Conservation (phyloP, 2,113 vertebrate genomes). For the Phalacrocorax pelagicus region DNA sequence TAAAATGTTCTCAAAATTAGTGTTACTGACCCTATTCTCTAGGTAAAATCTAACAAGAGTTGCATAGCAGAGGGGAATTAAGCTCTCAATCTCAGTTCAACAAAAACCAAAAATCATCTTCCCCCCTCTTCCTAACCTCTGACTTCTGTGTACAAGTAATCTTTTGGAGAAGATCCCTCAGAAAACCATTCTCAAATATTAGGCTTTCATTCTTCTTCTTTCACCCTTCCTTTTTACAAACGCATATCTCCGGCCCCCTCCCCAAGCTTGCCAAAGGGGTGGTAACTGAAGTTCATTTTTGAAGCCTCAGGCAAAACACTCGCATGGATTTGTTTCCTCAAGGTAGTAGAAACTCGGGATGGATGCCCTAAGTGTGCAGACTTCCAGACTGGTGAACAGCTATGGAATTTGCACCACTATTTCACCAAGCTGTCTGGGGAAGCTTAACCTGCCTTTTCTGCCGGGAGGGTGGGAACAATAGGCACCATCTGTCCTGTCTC, state of each 20-base stretch:
- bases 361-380: not conserved
- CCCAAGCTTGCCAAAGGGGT: not conserved
- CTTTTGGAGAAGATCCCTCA: not conserved
- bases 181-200: not conserved
- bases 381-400: not conserved
- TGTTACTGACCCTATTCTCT: not conserved
- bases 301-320: not conserved
- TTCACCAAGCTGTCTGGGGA: not conserved
- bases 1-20: not conserved
- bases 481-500: conserved; percentile 26
- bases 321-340: not conserved
- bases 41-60: not conserved
- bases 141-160: not conserved
- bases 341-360: not conserved
- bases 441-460: not conserved
- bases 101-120: not conserved
- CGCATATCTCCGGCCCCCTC: not conserved
- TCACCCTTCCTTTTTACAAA: not conserved
- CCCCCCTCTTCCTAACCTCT: not conserved
- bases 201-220: not conserved
- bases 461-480: not conserved
- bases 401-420: not conserved
- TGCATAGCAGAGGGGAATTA: not conserved
- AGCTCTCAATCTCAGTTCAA: not conserved
- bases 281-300: not conserved